phyloP scores from a whole-genome alignment of 2,113 vertebrate species.

The Vulpes lagopus region DNA sequence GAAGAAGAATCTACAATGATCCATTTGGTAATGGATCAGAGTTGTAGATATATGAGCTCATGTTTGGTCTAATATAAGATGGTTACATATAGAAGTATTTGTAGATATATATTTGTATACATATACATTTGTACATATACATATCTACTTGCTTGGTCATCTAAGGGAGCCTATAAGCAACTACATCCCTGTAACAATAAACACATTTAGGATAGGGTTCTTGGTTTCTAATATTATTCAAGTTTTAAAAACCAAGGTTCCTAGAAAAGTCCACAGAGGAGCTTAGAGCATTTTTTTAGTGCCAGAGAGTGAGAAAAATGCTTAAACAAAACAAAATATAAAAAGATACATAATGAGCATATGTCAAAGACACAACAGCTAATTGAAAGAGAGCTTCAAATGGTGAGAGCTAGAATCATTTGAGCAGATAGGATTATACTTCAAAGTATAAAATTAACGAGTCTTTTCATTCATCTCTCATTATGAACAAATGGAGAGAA shows the following conservation, averaged over 20 bases:
- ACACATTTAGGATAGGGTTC: background rate
- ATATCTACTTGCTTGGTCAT: background rate
- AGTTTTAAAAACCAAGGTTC: background rate
- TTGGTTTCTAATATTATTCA: background rate
- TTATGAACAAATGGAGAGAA: background rate
- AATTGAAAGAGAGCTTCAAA: background rate
- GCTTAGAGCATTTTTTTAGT: background rate
- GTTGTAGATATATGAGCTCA: background rate
- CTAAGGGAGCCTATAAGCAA: background rate
- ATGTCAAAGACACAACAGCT: background rate
- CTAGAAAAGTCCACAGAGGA: background rate
- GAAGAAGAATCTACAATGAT: background rate
- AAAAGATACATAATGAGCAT: background rate
- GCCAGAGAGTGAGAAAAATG: background rate
- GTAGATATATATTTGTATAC: background rate
- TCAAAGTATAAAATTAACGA: background rate
- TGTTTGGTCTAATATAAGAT: background rate
- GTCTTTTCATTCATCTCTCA: background rate
- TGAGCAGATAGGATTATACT: background rate
- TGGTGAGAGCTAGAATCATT: background rate
- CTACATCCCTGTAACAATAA: background rate
- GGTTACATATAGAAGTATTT: background rate
- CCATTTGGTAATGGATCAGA: background rate
- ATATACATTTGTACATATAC: background rate
- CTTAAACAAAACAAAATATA: background rate